Evolutionary conservation across 2,113 vertebrate genomes (phyloP), one percentile per base, ranked within the genome.

Genomic region (Microtus ochrogaster): DNA sequence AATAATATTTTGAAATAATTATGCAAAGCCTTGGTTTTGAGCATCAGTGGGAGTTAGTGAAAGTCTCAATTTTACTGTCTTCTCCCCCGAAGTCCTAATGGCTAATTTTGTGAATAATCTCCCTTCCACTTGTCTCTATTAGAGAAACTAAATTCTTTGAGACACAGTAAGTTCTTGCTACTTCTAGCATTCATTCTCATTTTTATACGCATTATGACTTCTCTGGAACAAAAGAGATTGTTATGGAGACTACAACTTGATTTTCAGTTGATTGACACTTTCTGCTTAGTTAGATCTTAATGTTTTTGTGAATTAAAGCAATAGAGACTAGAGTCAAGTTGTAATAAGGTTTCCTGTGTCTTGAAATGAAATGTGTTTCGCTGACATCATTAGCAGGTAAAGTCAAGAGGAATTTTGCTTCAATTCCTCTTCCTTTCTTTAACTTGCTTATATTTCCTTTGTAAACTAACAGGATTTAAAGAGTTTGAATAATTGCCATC

Each of bases 251-350:
- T 9, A 41, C 44, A 39, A 91, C 68, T 90, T 72, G 22, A n/a
- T 90, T 92, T 77, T 89, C 33, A 84, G 19, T 79, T 96, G 95
- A 91, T 63, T 85, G 82, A 94, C 89, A 89, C 39, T 95, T 94
- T 90, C 77, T 13, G 65, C 66, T 93, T 94, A 68, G 3, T 39
- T 92, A 73, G 68, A 10, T 73, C 24, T 91, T 95, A 90, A 90
- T 68, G 55, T 84, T 84, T 21, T 73, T 91, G 1, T 92, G 82
- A 94, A 21, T 52, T 86, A 83, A 86, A 96, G 39, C 77, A 91
- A 44, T 66, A 44, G 79, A 89, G 72, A 91, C 61, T 30, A 95
- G 82, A 3, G 13, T 52, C 79, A 95, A 96, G 68, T 8, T n/a
- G 4, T 61, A 91, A 55, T 86, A 94, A 92, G 12, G 2, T 89